Base-by-base conservation (phyloP, 2,797 vertebrate genomes). In the Darevskia nairensis region DNA sequence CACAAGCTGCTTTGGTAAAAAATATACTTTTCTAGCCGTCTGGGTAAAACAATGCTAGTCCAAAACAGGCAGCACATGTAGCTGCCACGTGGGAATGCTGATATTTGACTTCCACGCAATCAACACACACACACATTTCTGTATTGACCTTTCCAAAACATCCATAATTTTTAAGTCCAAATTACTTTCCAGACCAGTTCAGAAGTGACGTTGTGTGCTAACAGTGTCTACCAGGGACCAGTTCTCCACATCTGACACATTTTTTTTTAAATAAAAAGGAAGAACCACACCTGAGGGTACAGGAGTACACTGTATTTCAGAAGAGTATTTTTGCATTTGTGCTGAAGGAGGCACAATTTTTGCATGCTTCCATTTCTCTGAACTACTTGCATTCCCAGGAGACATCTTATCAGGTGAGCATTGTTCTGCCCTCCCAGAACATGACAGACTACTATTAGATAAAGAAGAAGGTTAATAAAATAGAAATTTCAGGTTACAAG, bases 361-460 rank as follows among this genome's bases (percentile, higher is more conserved):
- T 74, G 15, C 64, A 44, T 88, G 80, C 86, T 94, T 94, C 94
- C 89, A 91, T 94, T 61, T 90, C 27, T 89, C 92, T 86, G 64
- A 95, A 94, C 82, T 90, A 83, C 86, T 25, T 93, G 86, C 83
- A 93, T 93, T n/a, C 92, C 90, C 91, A 88, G 66, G 86, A 92
- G 93, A 88, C 83, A 50, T 71, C 75, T 94, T 95, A 95, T 94
- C 94, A 93, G 89, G 68, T 72, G 88, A 92, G 91, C 85, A 90
- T 90, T 95, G 92, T 94, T 95, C 88, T 94, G 88, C 92, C 89
- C 88, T 94, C 85, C 87, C 85, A 86, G 87, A 94, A 95, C 95
- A 94, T 94, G 95, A 95, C 93, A 95, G 92, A 94, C 88, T 94
- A 93, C 89, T 94, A 94, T 95, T 94, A 96, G 95, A 95, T 95